These are phyloP conservation scores for Epsilonema sp. DNA, from an alignment of 2,888 invertebrate genomes.

Conservation along the genomic window DNA sequence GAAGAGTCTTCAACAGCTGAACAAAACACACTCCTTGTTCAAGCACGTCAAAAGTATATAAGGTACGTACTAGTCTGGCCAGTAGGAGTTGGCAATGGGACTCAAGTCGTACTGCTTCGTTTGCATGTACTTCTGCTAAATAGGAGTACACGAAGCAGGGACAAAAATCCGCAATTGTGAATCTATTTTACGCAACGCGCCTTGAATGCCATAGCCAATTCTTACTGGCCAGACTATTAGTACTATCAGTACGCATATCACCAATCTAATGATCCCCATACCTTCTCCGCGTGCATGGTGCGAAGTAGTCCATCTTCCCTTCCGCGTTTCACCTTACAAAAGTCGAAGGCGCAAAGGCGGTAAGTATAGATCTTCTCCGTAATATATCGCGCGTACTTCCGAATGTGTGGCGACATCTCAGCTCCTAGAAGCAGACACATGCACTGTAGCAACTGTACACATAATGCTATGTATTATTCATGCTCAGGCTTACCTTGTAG, in stretches of 20 bases:
- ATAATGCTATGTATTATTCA: background rate
- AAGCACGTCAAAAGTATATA: background rate
- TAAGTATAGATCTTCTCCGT: conserved; percentile 98
- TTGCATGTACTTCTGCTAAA: no score
- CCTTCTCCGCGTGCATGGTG: conserved; percentile 88
- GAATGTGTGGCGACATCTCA: conserved; percentile 98
- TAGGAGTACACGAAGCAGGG: no score
- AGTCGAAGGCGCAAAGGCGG: conserved; percentile 94
- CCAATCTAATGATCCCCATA: no score
- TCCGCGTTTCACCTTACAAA: conserved; percentile 99
- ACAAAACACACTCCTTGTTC: conserved; percentile 7
- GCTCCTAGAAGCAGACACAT: conserved; percentile 55
- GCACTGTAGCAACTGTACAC: background rate
- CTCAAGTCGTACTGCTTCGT: no score
- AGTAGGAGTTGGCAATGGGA: no score
- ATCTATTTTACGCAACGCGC: no score
- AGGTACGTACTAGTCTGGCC: no score
- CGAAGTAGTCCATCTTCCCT: conserved; percentile 90
- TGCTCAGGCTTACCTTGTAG: conserved; percentile 68
- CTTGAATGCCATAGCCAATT: no score
- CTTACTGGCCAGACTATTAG: no score
- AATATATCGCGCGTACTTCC: conserved; percentile 94
- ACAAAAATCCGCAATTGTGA: no score
- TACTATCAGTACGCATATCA: background rate
- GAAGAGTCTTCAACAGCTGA: conserved; percentile 71